Percentiles rank a stretch among this genome's conserved stretches.
Conservation (phyloP, 2,888 invertebrate species). For the Fissipunctia ypsillon region DNA sequence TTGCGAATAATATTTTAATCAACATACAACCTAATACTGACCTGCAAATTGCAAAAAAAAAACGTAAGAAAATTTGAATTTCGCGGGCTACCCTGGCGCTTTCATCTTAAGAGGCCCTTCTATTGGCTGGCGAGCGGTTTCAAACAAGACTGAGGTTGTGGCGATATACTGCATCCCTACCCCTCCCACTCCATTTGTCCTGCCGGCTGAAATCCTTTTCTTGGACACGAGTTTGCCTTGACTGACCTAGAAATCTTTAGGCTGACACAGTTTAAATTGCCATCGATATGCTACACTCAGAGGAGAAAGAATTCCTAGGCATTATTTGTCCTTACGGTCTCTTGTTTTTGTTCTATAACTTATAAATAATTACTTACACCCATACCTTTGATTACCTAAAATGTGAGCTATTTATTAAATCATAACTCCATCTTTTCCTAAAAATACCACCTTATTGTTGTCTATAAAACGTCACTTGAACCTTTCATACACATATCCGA, state of each 20-base stretch:
- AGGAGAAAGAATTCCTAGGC: neutral
- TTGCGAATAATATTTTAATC: no score
- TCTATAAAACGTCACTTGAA: neutral
- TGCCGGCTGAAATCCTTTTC: neutral
- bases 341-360: no score
- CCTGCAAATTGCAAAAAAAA: no score
- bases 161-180: neutral
- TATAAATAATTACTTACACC: no score
- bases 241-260: neutral
- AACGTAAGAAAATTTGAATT: no score
- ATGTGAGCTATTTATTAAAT: no score
- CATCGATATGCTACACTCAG: neutral
- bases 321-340: neutral
- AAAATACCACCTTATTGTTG: no score
- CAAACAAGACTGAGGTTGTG: neutral
- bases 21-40: no score
- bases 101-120: neutral
- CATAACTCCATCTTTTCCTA: no score
- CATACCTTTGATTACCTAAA: no score
- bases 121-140: neutral
- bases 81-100: no score
- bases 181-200: neutral
- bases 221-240: neutral
- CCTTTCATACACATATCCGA: neutral
- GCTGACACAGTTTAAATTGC: neutral